Base-by-base conservation (phyloP, 2,888 invertebrate species). In the Resseliella maxima region DNA sequence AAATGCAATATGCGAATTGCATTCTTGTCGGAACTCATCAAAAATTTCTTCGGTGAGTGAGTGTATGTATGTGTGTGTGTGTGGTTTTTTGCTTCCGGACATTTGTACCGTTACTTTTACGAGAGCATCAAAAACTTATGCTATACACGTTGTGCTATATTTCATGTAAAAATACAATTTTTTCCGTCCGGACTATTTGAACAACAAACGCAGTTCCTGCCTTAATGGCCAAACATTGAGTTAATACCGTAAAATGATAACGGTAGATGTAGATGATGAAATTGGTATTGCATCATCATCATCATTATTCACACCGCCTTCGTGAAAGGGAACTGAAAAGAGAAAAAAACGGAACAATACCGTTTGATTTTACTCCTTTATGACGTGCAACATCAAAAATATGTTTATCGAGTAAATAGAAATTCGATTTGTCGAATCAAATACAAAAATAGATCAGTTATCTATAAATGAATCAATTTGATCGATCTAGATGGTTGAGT, bases 1-100 rank as follows among this genome's bases (percentile, higher is more conserved):
- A 83, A 18, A 81, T 36, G 83, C 83, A 83, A 83, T 83, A 83
- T 83, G 38, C 38, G 83, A 83, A 72, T n/a, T n/a, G n/a, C n/a
- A n/a, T 83, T 38, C 38, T 38, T 10, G 83, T 81, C 81, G 24
- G 36, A 83, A 83, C 83, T 83, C 83, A 83, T 83, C 83, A 83
- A 38, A 36, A 38, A 10, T 0, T 50, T 41, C n/a, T n/a, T n/a
- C n/a, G n/a, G n/a, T n/a, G n/a, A n/a, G n/a, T n/a, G n/a, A n/a
- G n/a, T n/a, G n/a, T n/a, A n/a, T n/a, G n/a, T n/a, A 41, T 50
- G 36, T 3, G 41, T 21, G 38, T 12, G 83, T 83, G 83, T 83
- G 83, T 83, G 83, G 83, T 83, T 83, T n/a, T n/a, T n/a, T 38
- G 83, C 38, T 83, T 83, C 83, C 83, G 83, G 83, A 83, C 38